These are phyloP conservation scores for honey bee (Apis mellifera) DNA, from an alignment of 1,140 invertebrate species.

Conservation along the genomic window DNA sequence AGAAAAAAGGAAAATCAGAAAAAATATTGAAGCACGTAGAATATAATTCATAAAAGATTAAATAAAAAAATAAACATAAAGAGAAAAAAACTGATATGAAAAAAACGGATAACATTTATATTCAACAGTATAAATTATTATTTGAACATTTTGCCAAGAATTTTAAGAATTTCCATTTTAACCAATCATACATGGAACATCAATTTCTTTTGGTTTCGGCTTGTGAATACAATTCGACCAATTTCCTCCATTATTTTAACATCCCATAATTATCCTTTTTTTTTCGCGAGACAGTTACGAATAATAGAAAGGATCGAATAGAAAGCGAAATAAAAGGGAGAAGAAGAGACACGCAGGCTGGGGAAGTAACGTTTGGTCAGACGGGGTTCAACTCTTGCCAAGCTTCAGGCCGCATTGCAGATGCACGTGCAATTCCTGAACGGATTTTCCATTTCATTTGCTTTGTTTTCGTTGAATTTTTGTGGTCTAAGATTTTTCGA, in stretches of 20 bases:
- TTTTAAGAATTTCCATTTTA: background rate
- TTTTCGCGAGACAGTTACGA: background rate
- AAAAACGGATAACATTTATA: background rate
- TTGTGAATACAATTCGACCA: slow-evolving; percentile 2
- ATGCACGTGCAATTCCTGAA: slow-evolving; percentile 64
- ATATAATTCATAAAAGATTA: no score
- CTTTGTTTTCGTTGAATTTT: slow-evolving; percentile 36
- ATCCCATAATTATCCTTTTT: slow-evolving; percentile 67
- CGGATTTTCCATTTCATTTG: slow-evolving; percentile 60
- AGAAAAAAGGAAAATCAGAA: no score
- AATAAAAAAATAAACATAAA: no score
- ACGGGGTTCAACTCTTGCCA: slow-evolving; percentile 57
- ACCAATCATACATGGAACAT: slow-evolving; percentile 6
- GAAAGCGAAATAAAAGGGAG: background rate
- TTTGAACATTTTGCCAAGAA: background rate
- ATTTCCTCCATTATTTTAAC: slow-evolving; percentile 28
- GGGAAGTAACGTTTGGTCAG: slow-evolving; percentile 21
- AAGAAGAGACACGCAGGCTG: background rate
- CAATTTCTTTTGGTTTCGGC: slow-evolving; percentile 2
- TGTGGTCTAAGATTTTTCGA: background rate
- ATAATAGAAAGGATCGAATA: no score
- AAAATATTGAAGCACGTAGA: no score
- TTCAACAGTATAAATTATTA: slow-evolving; percentile 1
- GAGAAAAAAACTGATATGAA: background rate
- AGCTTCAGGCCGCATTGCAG: slow-evolving; percentile 72